Percentiles rank a stretch among this genome's conserved stretches.
phyloP scores from a whole-genome alignment of 2,113 vertebrate species.

The Corvus hawaiiensis region DNA sequence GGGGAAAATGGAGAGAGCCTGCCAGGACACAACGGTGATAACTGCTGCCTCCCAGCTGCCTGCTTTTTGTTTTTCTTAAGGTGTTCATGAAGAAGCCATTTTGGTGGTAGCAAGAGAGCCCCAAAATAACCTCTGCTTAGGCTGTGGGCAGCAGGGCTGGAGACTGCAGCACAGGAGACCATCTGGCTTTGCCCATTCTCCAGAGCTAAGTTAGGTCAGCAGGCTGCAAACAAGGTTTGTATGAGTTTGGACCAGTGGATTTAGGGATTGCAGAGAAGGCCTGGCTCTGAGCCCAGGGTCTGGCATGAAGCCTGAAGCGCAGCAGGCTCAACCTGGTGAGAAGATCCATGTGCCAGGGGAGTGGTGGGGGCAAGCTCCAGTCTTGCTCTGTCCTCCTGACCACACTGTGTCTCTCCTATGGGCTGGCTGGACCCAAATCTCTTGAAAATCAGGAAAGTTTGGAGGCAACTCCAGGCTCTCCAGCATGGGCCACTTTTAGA shows the following conservation, averaged over 20 bases:
- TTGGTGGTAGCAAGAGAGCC: neutral
- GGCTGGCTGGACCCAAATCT: neutral
- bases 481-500: neutral
- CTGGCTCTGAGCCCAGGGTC: neutral
- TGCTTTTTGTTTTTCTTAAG: neutral
- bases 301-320: neutral
- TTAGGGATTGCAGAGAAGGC: neutral
- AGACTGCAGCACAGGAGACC: neutral
- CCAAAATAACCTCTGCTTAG: neutral
- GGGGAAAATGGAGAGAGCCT: neutral
- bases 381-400: neutral
- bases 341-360: neutral
- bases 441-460: neutral
- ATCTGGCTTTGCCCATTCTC: neutral
- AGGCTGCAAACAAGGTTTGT: neutral
- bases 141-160: neutral
- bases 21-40: neutral
- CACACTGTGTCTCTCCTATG: rapidly evolving
- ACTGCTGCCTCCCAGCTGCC: neutral
- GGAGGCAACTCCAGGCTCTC: neutral
- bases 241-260: neutral
- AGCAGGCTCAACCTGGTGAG: neutral
- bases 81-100: neutral
- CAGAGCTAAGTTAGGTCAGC: neutral
- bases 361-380: neutral